Evolutionary conservation across 2,113 vertebrate genomes (phyloP).

Genomic region (Dermatemys mawii): DNA sequence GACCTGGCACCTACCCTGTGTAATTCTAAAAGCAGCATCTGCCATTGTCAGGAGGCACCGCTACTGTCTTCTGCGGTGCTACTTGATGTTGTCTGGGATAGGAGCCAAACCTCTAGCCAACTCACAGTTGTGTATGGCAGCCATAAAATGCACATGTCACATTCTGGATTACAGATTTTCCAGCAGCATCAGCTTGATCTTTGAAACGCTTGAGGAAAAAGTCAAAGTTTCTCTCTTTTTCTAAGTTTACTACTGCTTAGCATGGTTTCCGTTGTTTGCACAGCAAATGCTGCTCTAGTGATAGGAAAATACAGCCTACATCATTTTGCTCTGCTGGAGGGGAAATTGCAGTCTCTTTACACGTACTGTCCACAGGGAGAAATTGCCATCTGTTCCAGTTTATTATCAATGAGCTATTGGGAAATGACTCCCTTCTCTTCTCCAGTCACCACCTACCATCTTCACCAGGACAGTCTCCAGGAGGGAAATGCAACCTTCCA

Average conservation of each 20-base stretch:
- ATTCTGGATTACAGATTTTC: not conserved
- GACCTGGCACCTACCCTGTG: not conserved
- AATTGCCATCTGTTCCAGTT: not conserved
- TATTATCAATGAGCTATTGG: not conserved
- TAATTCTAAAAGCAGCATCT: not conserved
- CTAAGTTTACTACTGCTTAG: not conserved
- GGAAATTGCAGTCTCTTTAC: not conserved
- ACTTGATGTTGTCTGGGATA: not conserved
- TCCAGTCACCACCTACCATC: not conserved
- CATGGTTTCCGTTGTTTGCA: not conserved
- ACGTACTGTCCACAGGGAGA: fast-evolving
- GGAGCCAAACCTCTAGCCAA: not conserved
- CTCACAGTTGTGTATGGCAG: not conserved
- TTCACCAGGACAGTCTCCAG: not conserved
- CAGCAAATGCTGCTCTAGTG: not conserved
- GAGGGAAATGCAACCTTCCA: not conserved
- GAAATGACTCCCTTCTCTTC: not conserved
- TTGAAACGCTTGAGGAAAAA: no score
- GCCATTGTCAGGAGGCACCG: fast-evolving
- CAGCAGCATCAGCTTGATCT: not conserved
- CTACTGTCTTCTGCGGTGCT: not conserved
- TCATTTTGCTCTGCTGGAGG: not conserved
- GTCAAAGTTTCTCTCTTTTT: not conserved
- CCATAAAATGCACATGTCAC: fast-evolving
- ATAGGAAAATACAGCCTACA: fast-evolving